These are phyloP conservation scores for Parapristionchus giblindavisi DNA, from an alignment of 2,888 invertebrate genomes.

Conservation along the genomic window DNA sequence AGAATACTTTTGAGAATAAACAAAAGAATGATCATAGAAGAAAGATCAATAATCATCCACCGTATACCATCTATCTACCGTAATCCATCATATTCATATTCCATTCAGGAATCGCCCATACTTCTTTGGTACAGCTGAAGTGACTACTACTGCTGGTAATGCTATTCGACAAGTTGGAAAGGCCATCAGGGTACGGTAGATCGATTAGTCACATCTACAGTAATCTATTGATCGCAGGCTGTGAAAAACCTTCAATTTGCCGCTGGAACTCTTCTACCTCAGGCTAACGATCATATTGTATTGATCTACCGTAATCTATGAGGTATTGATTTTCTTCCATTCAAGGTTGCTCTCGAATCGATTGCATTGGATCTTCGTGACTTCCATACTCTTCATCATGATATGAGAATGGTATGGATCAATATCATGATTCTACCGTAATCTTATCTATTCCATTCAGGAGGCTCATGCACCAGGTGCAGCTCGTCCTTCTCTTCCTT, in stretches of 20 bases:
- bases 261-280: slow-evolving; percentile 18
- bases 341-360: neutral
- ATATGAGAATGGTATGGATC: slow-evolving; percentile 23
- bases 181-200: neutral
- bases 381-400: slow-evolving; percentile 27
- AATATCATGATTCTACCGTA: neutral
- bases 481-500: slow-evolving; percentile 8
- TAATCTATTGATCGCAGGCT: neutral
- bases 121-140: slow-evolving; percentile 30
- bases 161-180: neutral
- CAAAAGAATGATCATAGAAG: no score
- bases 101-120: slow-evolving; percentile 22
- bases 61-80: neutral
- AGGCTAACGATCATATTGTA: slow-evolving; percentile 23
- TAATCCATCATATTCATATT: neutral
- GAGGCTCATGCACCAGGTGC: slow-evolving; percentile 24
- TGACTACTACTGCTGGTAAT: neutral
- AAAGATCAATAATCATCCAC: no score
- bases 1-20: neutral
- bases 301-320: neutral
- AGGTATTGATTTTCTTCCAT: neutral
- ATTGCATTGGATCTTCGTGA: slow-evolving; percentile 7
- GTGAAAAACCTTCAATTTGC: slow-evolving; percentile 27
- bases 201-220: neutral
- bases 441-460: neutral